A percentile compares a stretch with the other conserved stretches of the same genome.
phyloP scores from a whole-genome alignment of 2,113 vertebrate genomes.

The Casuarius casuarius region DNA sequence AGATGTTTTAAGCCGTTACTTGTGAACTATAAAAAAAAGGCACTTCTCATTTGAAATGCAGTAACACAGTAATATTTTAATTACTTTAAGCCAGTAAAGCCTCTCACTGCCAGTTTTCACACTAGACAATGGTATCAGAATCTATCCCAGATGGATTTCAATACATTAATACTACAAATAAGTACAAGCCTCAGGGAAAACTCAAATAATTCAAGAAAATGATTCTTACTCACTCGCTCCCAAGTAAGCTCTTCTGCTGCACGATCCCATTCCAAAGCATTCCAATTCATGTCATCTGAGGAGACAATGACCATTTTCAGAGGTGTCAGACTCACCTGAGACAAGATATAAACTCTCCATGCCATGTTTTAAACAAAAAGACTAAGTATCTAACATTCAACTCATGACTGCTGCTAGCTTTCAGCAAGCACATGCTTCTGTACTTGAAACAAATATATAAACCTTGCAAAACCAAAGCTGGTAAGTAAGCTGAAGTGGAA shows the following conservation, averaged over 20 bases:
- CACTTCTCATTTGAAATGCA: too few species aligned
- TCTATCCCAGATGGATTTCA: neutral
- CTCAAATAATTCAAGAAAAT: neutral
- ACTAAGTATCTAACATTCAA: neutral
- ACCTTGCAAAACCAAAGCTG: neutral
- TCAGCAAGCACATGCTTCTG: neutral
- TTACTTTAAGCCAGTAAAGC: neutral
- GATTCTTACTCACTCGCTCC: slow-evolving; percentile 86
- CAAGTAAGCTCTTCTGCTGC: slow-evolving; percentile 97
- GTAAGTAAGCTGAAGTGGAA: neutral
- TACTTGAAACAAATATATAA: neutral
- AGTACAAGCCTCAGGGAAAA: neutral
- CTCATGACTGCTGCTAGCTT: neutral
- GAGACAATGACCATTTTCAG: slow-evolving; percentile 24
- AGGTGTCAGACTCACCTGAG: neutral
- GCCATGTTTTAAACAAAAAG: neutral
- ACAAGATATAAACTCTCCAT: neutral
- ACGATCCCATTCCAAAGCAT: slow-evolving; percentile 96
- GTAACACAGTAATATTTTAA: neutral
- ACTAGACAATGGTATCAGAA: neutral
- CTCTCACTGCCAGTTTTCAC: neutral
- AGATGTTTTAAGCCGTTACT: neutral
- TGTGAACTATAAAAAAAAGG: too few species aligned
- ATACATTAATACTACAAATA: neutral
- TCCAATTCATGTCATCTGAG: slow-evolving; percentile 97